Evolutionary conservation across 2,888 invertebrate species (phyloP), one percentile per base, ranked within the genome.

Genomic region (Trachelus stipa): DNA sequence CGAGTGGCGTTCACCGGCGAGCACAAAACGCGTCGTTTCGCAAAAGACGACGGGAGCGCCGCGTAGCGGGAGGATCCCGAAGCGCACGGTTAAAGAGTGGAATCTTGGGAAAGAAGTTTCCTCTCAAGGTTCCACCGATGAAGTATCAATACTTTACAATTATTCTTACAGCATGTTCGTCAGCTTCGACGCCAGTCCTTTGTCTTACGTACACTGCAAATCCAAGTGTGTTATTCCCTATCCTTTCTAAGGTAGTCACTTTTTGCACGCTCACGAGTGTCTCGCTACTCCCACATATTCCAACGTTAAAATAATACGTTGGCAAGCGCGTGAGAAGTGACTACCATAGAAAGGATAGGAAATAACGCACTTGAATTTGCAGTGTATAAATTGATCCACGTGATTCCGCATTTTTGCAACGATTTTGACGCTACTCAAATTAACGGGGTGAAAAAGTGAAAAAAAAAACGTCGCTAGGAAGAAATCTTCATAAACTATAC

Each of bases 41-140:
- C 80, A 76, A 79, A 82, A 77, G 77, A 81, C 82, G 83, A 83
- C 77, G 76, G 78, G 77, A 76, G 78, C 83, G 83, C 84, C 84
- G 81, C 77, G 68, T 77, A 81, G 81, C 78, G 81, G 81, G 82
- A 83, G 78, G 84, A 84, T 84, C 79, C 79, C 77, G 78, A 84
- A 84, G 75, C 78, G 34, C 12, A 73, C 68, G 71, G 56, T 30
- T 3, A 40, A 34, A 71, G 71, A 71, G 34, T 23, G 71, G 71
- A 71, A 34, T 33, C 71, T 31, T 23, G 71, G 33, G 33, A 31
- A 34, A 31, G 71, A 71, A 31, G 15, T 34, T 34, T 71, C 71
- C 56, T 56, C 23, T 23, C 56, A 56, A 56, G 56, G 56, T 56
- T 23, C 56, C 56, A 56, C 56, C 56, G 23, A 23, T 23, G 56